phyloP scores from a whole-genome alignment of 2,888 invertebrate genomes.

The Lysandra bellargus region DNA sequence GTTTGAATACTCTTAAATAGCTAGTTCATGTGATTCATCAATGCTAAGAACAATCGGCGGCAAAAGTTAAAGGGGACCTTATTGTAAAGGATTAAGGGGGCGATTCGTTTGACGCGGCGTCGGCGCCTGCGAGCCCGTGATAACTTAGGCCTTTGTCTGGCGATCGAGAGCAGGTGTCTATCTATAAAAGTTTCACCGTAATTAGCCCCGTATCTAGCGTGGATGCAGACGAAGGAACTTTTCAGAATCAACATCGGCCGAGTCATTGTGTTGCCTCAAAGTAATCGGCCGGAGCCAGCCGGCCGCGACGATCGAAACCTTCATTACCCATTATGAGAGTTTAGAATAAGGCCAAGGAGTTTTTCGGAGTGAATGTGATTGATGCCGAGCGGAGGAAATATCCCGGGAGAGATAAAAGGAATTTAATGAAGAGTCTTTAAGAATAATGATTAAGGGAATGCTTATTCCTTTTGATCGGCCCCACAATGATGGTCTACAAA shows the following conservation, averaged over 20 bases:
- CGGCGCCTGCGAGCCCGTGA: slow-evolving; percentile 71
- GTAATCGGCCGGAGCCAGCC: slow-evolving; percentile 75
- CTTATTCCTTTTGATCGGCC: slow-evolving; percentile 77
- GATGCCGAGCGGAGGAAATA: slow-evolving; percentile 78
- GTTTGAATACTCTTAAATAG: slow-evolving; percentile 1
- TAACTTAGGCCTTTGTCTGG: slow-evolving; percentile 77
- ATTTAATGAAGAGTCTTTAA: slow-evolving; percentile 81
- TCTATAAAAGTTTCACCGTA: slow-evolving; percentile 77
- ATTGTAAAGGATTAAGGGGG: slow-evolving; percentile 50
- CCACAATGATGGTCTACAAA: slow-evolving; percentile 76
- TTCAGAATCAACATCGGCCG: slow-evolving; percentile 74
- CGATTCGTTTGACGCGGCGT: slow-evolving; percentile 50
- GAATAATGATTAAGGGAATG: slow-evolving; percentile 80
- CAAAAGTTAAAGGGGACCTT: slow-evolving; percentile 51
- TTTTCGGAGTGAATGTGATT: slow-evolving; percentile 80
- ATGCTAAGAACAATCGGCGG: neutral
- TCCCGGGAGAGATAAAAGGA: slow-evolving; percentile 79
- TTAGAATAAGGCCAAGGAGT: slow-evolving; percentile 80
- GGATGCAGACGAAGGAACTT: slow-evolving; percentile 74
- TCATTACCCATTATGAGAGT: slow-evolving; percentile 81
- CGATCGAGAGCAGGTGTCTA: slow-evolving; percentile 78
- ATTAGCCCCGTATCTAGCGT: slow-evolving; percentile 76
- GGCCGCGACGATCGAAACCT: slow-evolving; percentile 73
- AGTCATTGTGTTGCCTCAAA: slow-evolving; percentile 76
- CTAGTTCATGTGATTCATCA: slow-evolving; percentile 12